A percentile compares a stretch with the other conserved stretches of the same genome.
These are phyloP conservation scores for Astyanax mexicanus DNA, from an alignment of 2,797 vertebrate species.

Conservation along the genomic window DNA sequence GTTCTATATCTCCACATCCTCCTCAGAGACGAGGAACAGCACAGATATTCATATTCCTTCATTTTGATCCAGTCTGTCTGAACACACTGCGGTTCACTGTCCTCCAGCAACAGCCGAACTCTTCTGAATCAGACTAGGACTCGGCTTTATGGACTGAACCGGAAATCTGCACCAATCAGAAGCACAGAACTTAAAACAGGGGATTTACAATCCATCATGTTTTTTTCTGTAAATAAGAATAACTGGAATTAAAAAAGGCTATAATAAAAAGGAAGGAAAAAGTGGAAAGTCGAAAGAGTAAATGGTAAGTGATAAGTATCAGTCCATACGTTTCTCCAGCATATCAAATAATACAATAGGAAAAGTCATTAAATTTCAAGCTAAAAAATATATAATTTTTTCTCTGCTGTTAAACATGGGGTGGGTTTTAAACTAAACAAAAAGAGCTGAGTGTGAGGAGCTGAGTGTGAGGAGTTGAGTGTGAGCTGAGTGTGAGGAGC, in stretches of 20 bases:
- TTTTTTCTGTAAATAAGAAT: too few relatives aligned
- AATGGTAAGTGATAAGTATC: too few relatives aligned
- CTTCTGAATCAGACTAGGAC: slow-evolving; percentile 74
- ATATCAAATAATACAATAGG: too few relatives aligned
- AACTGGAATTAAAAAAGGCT: too few relatives aligned
- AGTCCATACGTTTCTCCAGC: too few relatives aligned
- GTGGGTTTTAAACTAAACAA: too few relatives aligned
- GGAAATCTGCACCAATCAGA: slow-evolving; percentile 45
- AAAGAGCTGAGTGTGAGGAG: too few relatives aligned
- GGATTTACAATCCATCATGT: too few relatives aligned
- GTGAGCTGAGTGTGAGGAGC: slow-evolving; percentile 21
- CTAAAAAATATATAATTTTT: not conserved
- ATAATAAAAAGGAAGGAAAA: too few relatives aligned
- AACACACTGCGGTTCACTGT: slow-evolving; percentile 83
- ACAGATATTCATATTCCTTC: slow-evolving; percentile 83
- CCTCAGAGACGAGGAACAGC: slow-evolving; percentile 58
- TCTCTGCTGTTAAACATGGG: too few relatives aligned
- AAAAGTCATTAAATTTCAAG: not conserved
- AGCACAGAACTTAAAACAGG: too few relatives aligned
- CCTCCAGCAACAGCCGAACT: slow-evolving; percentile 78
- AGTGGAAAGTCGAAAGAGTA: too few relatives aligned
- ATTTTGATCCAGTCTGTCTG: slow-evolving; percentile 78
- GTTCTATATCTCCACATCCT: slow-evolving; percentile 27
- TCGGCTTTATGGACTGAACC: not conserved
- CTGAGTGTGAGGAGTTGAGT: slow-evolving; percentile 31